Conservation (phyloP, 2,797 vertebrate genomes). For the Monodelphis domestica region DNA sequence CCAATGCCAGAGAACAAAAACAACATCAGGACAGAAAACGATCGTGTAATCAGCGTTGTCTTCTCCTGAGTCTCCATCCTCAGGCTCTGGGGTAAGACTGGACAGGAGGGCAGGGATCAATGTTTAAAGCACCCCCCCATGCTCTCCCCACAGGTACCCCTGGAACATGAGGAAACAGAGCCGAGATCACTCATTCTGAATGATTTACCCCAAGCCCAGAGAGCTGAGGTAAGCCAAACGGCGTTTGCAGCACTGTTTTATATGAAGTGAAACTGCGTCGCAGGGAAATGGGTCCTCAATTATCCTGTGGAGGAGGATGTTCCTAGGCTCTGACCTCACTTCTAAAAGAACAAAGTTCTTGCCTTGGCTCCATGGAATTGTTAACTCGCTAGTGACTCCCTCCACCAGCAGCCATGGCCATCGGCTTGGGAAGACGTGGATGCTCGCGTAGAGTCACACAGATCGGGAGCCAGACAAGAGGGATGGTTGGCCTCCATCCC, state of each 20-base stretch:
- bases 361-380: slow-evolving; percentile 20
- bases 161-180: background rate
- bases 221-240: slow-evolving; percentile 18
- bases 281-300: slow-evolving; percentile 5
- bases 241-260: slow-evolving; percentile 24
- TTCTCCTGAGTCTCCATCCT: slow-evolving; percentile 24
- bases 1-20: slow-evolving; percentile 47
- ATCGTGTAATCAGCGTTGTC: slow-evolving; percentile 39
- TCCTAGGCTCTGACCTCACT: slow-evolving; percentile 43
- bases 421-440: background rate
- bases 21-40: slow-evolving; percentile 27
- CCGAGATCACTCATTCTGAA: slow-evolving; percentile 31
- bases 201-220: slow-evolving; percentile 46
- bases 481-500: background rate
- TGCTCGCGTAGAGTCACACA: background rate
- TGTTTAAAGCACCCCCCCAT: slow-evolving; percentile 51
- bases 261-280: slow-evolving; percentile 9
- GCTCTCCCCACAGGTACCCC: slow-evolving; percentile 35
- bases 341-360: slow-evolving; percentile 41
- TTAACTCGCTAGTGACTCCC: slow-evolving; percentile 44
- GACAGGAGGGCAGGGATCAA: slow-evolving; percentile 28
- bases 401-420: background rate
- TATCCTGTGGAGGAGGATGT: slow-evolving; percentile 12
- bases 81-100: slow-evolving; percentile 11
- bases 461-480: background rate